Evolutionary conservation across 2,113 vertebrate genomes (phyloP).

Genomic region (Apeltes quadracus): DNA sequence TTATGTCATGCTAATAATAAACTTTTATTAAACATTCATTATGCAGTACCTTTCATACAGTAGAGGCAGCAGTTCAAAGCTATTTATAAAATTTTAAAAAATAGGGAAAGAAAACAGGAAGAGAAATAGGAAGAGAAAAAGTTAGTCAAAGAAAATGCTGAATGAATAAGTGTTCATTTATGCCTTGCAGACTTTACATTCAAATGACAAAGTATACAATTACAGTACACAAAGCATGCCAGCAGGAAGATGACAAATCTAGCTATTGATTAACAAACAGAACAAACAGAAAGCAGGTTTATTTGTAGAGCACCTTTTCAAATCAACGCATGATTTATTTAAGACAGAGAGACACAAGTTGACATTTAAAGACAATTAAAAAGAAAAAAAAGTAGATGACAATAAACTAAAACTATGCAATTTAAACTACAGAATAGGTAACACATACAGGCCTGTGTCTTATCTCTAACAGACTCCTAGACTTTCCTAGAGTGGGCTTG

Average conservation of each 20-base stretch:
- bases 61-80: neutral
- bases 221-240: neutral
- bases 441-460: constrained; percentile 37
- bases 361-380: neutral
- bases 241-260: constrained; percentile 4
- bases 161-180: neutral
- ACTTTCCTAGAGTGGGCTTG: constrained; percentile 31
- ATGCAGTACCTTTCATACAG: neutral
- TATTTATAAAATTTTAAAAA: neutral
- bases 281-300: neutral
- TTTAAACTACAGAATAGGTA: neutral
- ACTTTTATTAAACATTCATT: neutral
- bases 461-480: constrained; percentile 31
- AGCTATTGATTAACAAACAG: constrained; percentile 29
- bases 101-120: neutral
- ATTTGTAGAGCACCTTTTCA: neutral
- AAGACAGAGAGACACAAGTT: neutral
- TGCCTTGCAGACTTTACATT: neutral
- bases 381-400: neutral
- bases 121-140: no score
- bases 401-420: neutral
- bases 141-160: no score
- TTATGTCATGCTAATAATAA: neutral
- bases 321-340: neutral
- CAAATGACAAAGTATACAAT: neutral